These are phyloP conservation scores for Atopsyche davidsoni DNA, from an alignment of 1,140 invertebrate species.

Conservation along the genomic window DNA sequence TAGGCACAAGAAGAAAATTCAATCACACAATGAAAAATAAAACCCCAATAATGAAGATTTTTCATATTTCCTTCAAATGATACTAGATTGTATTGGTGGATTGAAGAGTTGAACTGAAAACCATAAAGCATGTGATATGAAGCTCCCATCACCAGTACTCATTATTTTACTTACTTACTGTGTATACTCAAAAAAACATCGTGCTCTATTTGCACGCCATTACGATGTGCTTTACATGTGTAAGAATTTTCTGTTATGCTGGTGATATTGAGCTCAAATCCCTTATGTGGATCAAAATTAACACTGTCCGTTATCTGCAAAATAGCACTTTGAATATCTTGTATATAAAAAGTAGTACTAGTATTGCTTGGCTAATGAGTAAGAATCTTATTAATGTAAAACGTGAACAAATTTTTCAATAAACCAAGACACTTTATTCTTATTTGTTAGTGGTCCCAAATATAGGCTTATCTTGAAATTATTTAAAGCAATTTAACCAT, in stretches of 20 bases:
- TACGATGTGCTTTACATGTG: conserved; percentile 13
- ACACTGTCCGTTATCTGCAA: conserved; percentile 26
- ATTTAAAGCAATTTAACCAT: background rate
- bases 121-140: conserved; percentile 6
- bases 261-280: conserved; percentile 19
- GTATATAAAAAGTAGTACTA: background rate
- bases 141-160: conserved; percentile 10
- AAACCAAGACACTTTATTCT: background rate
- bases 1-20: background rate
- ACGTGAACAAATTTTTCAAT: background rate
- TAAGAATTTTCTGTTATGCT: conserved; percentile 16
- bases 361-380: background rate
- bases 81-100: too few relatives aligned
- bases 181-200: conserved; percentile 16
- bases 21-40: conserved; percentile 5
- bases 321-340: conserved; percentile 3
- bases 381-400: background rate
- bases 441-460: background rate
- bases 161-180: conserved; percentile 27
- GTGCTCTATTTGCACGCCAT: conserved; percentile 10
- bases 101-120: conserved; percentile 7
- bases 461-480: background rate
- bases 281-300: conserved; percentile 22
- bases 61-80: too few relatives aligned
- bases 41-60: too few relatives aligned